These are phyloP conservation scores for Tridacna gigas DNA, from an alignment of 2,888 invertebrate genomes.

Conservation along the genomic window DNA sequence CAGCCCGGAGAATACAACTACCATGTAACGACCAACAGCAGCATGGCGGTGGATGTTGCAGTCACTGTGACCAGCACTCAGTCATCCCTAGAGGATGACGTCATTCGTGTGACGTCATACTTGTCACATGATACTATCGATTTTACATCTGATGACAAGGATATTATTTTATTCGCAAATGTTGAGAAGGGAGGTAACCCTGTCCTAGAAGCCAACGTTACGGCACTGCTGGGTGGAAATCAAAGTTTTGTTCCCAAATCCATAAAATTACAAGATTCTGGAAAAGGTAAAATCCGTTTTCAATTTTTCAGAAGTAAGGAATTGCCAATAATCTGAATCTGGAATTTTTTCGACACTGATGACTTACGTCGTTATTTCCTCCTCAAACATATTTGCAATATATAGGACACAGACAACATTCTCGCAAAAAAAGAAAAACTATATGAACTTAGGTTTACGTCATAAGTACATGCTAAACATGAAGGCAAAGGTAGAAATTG, in stretches of 20 bases:
- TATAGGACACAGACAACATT: no score
- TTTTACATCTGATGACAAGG: not conserved
- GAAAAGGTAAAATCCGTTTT: conserved; percentile 13
- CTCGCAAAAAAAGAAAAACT: no score
- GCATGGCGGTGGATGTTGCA: not conserved
- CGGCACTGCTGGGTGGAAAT: conserved; percentile 16
- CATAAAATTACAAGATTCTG: conserved; percentile 12
- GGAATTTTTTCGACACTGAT: no score
- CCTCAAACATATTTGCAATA: no score
- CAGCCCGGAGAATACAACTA: conserved; percentile 13
- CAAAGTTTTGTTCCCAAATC: not conserved
- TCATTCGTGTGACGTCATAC: conserved; percentile 28
- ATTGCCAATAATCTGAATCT: no score
- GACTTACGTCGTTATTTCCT: no score
- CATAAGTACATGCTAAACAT: no score
- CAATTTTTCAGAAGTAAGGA: not conserved
- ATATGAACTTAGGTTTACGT: no score
- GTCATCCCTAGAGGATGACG: conserved; percentile 20
- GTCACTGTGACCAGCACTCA: conserved; percentile 16
- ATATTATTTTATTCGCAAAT: conserved; percentile 13
- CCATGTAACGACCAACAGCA: conserved; percentile 14
- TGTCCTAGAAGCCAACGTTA: conserved; percentile 30
- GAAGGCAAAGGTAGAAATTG: no score
- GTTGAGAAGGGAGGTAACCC: conserved; percentile 36
- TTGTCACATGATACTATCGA: conserved; percentile 22